Evolutionary conservation across 2,113 vertebrate species (phyloP).

Genomic region (Trematocara macrostoma): DNA sequence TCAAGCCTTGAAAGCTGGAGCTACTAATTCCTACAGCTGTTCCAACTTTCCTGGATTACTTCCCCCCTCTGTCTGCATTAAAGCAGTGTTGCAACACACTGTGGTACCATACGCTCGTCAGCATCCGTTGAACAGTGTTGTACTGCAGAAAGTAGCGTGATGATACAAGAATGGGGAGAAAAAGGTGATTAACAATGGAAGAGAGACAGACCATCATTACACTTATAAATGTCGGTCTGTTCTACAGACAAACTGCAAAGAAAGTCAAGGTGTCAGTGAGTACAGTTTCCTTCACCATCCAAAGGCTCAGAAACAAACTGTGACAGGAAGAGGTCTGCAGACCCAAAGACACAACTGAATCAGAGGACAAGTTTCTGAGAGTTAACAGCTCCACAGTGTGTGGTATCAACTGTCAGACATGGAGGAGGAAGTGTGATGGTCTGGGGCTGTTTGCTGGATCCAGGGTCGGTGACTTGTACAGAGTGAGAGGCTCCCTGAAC

Average conservation of each 20-base stretch:
- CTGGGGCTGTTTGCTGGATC: too few relatives aligned
- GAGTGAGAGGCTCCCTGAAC: too few relatives aligned
- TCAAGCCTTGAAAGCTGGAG: background rate
- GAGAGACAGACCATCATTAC: background rate
- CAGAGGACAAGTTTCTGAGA: too few relatives aligned
- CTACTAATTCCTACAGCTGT: background rate
- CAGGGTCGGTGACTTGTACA: too few relatives aligned
- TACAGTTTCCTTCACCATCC: background rate
- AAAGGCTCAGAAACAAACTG: background rate
- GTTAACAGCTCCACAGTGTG: too few relatives aligned
- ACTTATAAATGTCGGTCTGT: background rate
- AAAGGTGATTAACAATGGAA: background rate
- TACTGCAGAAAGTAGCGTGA: background rate
- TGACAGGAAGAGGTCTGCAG: background rate
- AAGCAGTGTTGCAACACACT: background rate
- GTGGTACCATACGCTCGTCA: background rate
- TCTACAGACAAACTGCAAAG: background rate
- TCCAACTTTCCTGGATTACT: background rate
- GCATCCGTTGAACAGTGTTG: background rate
- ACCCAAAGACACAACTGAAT: fast-evolving
- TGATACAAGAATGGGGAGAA: background rate
- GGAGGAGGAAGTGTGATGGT: too few relatives aligned
- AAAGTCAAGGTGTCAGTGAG: background rate
- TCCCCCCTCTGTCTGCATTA: too few relatives aligned
- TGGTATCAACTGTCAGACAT: too few relatives aligned